Percentiles rank a stretch among this genome's conserved stretches.
Conservation (phyloP, 1,140 invertebrate species). For the Ctenoplectra terminalis region DNA sequence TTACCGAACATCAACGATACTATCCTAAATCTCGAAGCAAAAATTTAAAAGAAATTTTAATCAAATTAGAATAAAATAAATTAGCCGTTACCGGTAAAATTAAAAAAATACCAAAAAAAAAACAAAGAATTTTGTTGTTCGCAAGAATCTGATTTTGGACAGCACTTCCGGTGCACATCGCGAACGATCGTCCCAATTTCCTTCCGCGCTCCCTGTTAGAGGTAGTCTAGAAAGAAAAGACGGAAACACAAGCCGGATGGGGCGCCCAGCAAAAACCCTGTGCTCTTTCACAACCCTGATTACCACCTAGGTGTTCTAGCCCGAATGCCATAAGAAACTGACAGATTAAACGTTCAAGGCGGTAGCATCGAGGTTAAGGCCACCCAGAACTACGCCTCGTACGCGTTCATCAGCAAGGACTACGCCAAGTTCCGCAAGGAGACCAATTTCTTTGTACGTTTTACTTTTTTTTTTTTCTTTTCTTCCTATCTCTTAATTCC, state of each 20-base stretch:
- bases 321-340: conserved; percentile 57
- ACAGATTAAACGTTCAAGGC: conserved; percentile 76
- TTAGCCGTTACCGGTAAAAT: no score
- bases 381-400: conserved; percentile 83
- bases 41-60: background rate
- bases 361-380: conserved; percentile 84
- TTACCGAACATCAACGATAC: background rate
- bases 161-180: background rate
- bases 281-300: conserved; percentile 53
- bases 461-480: background rate
- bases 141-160: background rate
- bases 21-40: background rate
- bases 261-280: conserved; percentile 34
- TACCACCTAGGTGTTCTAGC: conserved; percentile 58
- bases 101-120: no score
- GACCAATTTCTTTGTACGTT: conserved; percentile 78
- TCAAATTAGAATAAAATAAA: background rate
- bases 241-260: conserved; percentile 52
- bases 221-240: background rate
- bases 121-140: no score
- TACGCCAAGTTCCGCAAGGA: conserved; percentile 84
- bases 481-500: background rate
- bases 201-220: background rate
- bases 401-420: conserved; percentile 84
- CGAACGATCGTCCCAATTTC: conserved; percentile 10